A percentile compares a stretch with the other conserved stretches of the same genome.
Conservation (phyloP, 2,113 vertebrate species). For the Entosphenus tridentatus region DNA sequence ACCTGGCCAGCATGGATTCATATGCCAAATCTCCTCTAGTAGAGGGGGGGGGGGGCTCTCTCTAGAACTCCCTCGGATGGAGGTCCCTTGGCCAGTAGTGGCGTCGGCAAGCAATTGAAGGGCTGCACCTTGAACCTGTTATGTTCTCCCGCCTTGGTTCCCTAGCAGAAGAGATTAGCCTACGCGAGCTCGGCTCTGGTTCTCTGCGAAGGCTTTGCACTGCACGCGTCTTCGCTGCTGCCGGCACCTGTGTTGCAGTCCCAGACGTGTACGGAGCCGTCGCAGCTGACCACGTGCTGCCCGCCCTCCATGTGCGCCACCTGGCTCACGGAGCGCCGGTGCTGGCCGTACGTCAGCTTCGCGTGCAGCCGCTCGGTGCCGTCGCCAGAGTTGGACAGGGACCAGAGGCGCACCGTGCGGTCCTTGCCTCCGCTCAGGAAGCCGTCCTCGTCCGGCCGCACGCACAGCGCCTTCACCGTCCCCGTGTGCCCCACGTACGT, state of each 20-base stretch:
- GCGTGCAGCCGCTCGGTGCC: slow-evolving; percentile 51
- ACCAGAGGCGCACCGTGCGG: slow-evolving; percentile 78
- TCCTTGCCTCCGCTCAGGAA: slow-evolving; percentile 91
- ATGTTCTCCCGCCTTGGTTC: too few relatives aligned
- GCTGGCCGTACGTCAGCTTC: slow-evolving; percentile 43
- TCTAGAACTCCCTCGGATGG: too few relatives aligned
- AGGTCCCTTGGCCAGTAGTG: too few relatives aligned
- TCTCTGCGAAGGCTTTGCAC: too few relatives aligned
- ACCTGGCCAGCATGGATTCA: too few relatives aligned
- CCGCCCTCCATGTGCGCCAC: slow-evolving; percentile 59
- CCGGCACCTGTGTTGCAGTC: slow-evolving; percentile 67
- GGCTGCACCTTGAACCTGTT: too few relatives aligned
- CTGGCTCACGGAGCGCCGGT: slow-evolving; percentile 68
- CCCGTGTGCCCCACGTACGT: slow-evolving; percentile 63
- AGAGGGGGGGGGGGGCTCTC: too few relatives aligned
- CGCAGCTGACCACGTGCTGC: slow-evolving; percentile 85
- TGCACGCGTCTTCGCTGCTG: too few relatives aligned
- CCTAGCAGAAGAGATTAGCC: too few relatives aligned
- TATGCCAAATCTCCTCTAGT: too few relatives aligned
- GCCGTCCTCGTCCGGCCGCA: slow-evolving; percentile 60
- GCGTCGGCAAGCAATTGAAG: too few relatives aligned
- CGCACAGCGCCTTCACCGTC: slow-evolving; percentile 59
- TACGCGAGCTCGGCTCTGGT: too few relatives aligned
- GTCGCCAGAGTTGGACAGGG: slow-evolving; percentile 68
- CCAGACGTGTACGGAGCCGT: slow-evolving; percentile 73